phyloP scores from a whole-genome alignment of 2,888 invertebrate genomes.

The Masnerella sp. region DNA sequence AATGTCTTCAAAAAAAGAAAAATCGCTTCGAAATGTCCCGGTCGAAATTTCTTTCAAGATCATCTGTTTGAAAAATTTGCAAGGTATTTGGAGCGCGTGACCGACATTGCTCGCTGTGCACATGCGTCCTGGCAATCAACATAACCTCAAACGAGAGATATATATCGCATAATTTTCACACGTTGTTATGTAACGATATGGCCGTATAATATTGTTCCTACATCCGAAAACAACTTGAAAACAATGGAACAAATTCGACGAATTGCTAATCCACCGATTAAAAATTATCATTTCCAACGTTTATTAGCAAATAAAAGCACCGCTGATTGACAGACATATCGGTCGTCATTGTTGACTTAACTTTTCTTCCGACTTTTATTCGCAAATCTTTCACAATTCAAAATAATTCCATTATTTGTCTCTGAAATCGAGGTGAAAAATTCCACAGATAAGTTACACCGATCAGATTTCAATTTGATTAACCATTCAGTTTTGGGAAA shows the following conservation, averaged over 20 bases:
- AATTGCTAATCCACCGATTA: neutral
- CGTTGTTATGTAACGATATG: conserved; percentile 62
- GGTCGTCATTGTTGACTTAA: neutral
- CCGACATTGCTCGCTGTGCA: conserved; percentile 36
- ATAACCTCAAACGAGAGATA: conserved; percentile 63
- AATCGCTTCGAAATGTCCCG: neutral
- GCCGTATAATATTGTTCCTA: conserved; percentile 15
- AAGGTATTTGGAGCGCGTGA: conserved; percentile 45
- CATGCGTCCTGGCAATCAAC: conserved; percentile 57
- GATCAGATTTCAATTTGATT: no score
- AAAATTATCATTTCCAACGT: neutral
- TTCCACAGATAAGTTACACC: no score
- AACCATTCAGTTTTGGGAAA: no score
- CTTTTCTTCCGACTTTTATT: neutral
- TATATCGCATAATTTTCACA: conserved; percentile 34
- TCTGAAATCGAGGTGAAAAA: no score
- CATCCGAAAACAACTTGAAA: neutral
- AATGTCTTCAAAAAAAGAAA: neutral
- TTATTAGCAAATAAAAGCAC: conserved; percentile 10
- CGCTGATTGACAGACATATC: conserved; percentile 8
- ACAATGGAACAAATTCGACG: conserved; percentile 1
- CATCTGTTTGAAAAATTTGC: conserved; percentile 18
- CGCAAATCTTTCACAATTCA: neutral
- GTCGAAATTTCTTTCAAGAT: conserved; percentile 12
- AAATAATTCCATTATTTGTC: no score